Percentiles rank a stretch among this genome's conserved stretches.
Conservation (phyloP, 2,797 vertebrate species). For the Clarias laeviceps region DNA sequence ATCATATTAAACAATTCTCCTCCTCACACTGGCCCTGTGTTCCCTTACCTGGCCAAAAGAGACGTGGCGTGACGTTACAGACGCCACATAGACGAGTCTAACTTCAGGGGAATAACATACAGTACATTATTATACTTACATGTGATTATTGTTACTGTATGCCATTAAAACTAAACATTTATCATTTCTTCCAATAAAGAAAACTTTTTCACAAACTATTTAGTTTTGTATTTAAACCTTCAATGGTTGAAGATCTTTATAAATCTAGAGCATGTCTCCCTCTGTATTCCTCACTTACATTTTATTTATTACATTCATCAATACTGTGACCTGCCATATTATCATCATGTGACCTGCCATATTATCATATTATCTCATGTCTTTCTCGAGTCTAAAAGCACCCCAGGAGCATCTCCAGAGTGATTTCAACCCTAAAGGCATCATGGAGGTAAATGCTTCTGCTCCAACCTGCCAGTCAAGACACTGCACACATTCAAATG, state of each 20-base stretch:
- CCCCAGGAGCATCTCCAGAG: neutral
- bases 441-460: neutral
- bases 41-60: neutral
- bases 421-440: neutral
- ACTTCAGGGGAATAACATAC: neutral
- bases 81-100: neutral
- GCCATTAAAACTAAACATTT: neutral
- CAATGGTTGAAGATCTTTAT: neutral
- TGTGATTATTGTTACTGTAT: neutral
- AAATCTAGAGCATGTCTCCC: neutral
- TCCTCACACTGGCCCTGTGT: slow-evolving; percentile 54
- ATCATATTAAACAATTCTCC: slow-evolving; percentile 33
- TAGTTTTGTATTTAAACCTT: neutral
- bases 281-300: neutral
- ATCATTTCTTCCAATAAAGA: neutral
- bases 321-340: neutral
- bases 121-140: neutral
- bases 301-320: neutral
- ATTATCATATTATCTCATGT: no score
- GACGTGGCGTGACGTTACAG: neutral
- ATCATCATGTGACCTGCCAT: no score
- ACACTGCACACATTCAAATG: neutral
- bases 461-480: neutral
- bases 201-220: neutral
- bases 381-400: neutral